Conservation (phyloP, 2,797 vertebrate species). For the Thalassophryne amazonica region DNA sequence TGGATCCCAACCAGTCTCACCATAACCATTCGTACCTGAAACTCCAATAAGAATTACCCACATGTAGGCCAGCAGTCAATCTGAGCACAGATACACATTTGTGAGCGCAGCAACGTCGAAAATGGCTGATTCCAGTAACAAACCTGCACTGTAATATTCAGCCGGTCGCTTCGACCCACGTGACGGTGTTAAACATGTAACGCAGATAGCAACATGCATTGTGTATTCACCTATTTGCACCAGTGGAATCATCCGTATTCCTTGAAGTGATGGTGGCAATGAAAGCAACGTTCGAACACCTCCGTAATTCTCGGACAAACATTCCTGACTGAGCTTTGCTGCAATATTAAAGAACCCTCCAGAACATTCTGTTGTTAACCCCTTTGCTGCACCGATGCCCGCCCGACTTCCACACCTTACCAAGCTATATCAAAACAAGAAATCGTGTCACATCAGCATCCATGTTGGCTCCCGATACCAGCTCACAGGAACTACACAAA, state of each 20-base stretch:
- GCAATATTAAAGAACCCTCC: slow-evolving; percentile 84
- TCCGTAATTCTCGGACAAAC: slow-evolving; percentile 52
- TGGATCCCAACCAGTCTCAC: slow-evolving; percentile 3
- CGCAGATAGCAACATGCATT: slow-evolving; percentile 1
- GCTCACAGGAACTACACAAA: slow-evolving; percentile 51
- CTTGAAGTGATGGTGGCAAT: slow-evolving; percentile 10
- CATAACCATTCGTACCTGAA: slow-evolving; percentile 1
- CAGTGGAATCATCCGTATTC: slow-evolving; percentile 14
- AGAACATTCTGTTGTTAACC: slow-evolving; percentile 87
- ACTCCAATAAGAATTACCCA: slow-evolving; percentile 33
- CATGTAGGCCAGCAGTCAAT: slow-evolving; percentile 16
- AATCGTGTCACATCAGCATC: slow-evolving; percentile 82
- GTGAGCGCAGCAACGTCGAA: not conserved
- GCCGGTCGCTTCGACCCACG: slow-evolving; percentile 11
- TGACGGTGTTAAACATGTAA: slow-evolving; percentile 2
- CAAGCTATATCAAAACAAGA: slow-evolving; percentile 59
- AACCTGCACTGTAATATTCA: slow-evolving; percentile 13
- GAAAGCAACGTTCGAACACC: slow-evolving; percentile 30
- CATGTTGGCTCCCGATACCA: slow-evolving; percentile 68
- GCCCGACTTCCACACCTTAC: slow-evolving; percentile 42
- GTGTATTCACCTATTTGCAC: slow-evolving; percentile 21
- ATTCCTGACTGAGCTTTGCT: slow-evolving; percentile 61
- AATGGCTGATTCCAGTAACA: not conserved
- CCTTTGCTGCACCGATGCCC: slow-evolving; percentile 68
- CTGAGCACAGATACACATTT: not conserved